Evolutionary conservation across 2,113 vertebrate species (phyloP), one percentile per base, ranked within the genome.

Genomic region (Lepus americanus): DNA sequence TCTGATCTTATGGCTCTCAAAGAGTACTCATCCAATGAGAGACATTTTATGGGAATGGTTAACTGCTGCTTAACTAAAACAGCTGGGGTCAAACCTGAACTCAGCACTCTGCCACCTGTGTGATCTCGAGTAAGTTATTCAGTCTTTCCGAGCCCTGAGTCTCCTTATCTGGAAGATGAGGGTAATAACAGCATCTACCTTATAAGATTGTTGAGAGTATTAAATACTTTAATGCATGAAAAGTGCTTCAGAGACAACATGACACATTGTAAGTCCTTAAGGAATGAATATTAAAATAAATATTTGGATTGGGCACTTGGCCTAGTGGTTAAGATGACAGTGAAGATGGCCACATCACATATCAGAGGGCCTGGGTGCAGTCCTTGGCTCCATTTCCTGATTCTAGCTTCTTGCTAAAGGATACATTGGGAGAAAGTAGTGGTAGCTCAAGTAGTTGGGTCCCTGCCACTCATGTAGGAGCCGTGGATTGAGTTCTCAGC

Each of bases 11-110:
- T 63, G 84, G 61, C 61, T 95, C 25, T 81, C 63, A 72, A 93
- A 95, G 79, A 97, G 92, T 91, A 92, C 69, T 96, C 80, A 95
- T 69, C 49, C 95, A 78, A 93, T 59, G 72, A 95, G 61, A 95
- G 39, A 25, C 17, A 87, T 93, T 96, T 97, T 80, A 89, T 69
- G 59, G 49, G 70, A 11, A 39, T 73, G n/a, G 87, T 61, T 79
- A 86, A 86, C 79, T 94, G 82, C 23, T 89, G 74, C 17, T 92
- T 88, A 90, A 27, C n/a, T 33, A 36, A 12, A 93, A 93, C 16
- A 76, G 33, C 63, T 92, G 61, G 77, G 22, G 61, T 87, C 25
- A 27, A 80, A 78, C 80, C 59, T 49, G 67, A 96, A 94, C 63
- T 83, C 11, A 3, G 33, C 59, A 76, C 69, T 64, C 25, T 64